Evolutionary conservation across 1,140 invertebrate species (phyloP), one percentile per base, ranked within the genome.

Genomic region (Drosophila fuyamai): DNA sequence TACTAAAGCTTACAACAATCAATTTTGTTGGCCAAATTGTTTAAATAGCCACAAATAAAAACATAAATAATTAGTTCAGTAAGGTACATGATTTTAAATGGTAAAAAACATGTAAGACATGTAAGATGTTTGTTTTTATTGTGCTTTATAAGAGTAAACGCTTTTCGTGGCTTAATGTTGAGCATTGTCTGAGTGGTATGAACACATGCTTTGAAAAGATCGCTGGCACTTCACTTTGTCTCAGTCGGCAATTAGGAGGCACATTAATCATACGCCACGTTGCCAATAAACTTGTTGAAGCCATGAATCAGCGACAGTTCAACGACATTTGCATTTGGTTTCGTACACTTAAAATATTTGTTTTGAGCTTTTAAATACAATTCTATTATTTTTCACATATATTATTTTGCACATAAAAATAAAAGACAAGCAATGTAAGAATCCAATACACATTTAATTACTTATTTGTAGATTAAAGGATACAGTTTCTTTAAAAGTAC

Each of bases 191-290:
- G 36, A 58, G 67, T 57, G 51, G 44, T 13, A 68, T 10, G 35
- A 41, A 44, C 12, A 41, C 23, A 12, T 13, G 55, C 13, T 8
- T 3, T n/a, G 10, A 44, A 16, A 14, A 38, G 2, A 55, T 27
- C 56, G 32, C 18, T 10, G 16, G 5, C 32, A 35, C 66, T 70
- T 53, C 38, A 61, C 35, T 65, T 53, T 67, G 54, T 41, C 73
- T 35, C 29, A 27, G 48, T 43, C 47, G 44, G 44, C 68, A 71
- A 71, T 47, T 50, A 53, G 44, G 29, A 14, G 50, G 56, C 72
- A 61, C 68, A 85, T 88, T 82, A 82, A 85, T 85, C 83, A 85
- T 85, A 72, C 78, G 65, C 46, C 76, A 41, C 47, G 65, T 53
- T 66, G 65, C 18, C 74, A 67, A 70, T 48, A 63, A 55, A 70